phyloP scores from a whole-genome alignment of 2,888 invertebrate species.

The Dione juno region DNA sequence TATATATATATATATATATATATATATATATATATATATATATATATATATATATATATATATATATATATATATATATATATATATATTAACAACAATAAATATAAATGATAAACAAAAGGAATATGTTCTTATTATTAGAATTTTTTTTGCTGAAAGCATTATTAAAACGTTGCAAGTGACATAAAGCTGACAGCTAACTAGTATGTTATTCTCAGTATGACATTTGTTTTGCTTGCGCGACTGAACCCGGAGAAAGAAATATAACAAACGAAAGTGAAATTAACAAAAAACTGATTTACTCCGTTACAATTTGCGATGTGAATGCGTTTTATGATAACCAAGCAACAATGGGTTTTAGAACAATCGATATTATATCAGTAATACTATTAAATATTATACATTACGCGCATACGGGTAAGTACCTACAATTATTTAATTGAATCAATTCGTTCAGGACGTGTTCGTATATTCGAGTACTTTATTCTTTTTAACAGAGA shows the following conservation, averaged over 20 bases:
- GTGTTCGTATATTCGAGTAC: conserved; percentile 59
- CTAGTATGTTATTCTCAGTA: background rate
- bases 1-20: too few relatives aligned
- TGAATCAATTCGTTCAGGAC: conserved; percentile 76
- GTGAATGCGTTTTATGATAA: conserved; percentile 54
- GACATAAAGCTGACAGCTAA: conserved; percentile 32
- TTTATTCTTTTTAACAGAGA: conserved; percentile 80
- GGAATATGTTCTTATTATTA: background rate
- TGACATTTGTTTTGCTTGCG: conserved; percentile 65
- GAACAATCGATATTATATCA: conserved; percentile 60
- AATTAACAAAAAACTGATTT: conserved; percentile 53
- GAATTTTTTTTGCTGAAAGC: background rate
- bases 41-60: too few relatives aligned
- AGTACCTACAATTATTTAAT: conserved; percentile 80
- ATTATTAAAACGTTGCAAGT: conserved; percentile 7
- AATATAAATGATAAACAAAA: too few relatives aligned
- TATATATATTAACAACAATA: too few relatives aligned
- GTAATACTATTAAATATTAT: conserved; percentile 66
- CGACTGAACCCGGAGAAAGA: conserved; percentile 52
- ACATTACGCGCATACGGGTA: conserved; percentile 69
- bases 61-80: too few relatives aligned
- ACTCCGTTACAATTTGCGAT: conserved; percentile 62
- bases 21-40: too few relatives aligned
- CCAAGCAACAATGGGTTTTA: conserved; percentile 61
- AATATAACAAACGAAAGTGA: conserved; percentile 49